Base-by-base conservation (phyloP, 2,113 vertebrate genomes). In the Perca flavescens region DNA sequence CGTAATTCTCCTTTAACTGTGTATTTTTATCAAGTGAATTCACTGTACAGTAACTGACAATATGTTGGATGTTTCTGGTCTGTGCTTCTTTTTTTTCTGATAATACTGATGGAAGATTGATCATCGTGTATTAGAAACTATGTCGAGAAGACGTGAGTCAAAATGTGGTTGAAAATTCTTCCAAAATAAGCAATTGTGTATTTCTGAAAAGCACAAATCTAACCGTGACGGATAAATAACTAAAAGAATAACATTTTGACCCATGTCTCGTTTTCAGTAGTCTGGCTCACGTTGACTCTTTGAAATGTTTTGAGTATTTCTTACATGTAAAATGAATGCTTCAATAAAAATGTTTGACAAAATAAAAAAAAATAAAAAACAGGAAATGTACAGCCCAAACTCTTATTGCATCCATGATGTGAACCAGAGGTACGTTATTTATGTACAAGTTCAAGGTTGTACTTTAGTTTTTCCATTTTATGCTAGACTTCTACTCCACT, bases 281-380 rank as follows among this genome's bases (percentile, higher is more conserved):
- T 89, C 68, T 74, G 85, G 49, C 71, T 84, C 61, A 70, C 70
- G 21, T 83, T 49, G 79, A 72, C 62, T 80, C 43, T 75, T 80
- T 85, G 11, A 79, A 28, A 73, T 79, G 79, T 89, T 84, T 79
- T 77, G 15, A 84, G 34, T n/a, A 74, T 84, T 90, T 87, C 65
- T 87, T 80, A 83, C 57, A 50, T 91, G 91, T 91, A 62, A 91
- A 89, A 78, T 77, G 80, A 88, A 92, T 87, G 86, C 77, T 83
- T 88, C 63, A 34, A 72, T 88, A 54, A 80, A 57, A 62, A 83
- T 80, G 60, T 88, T 84, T 79, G 72, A 79, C 66, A 79, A 76
- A 93, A 88, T 88, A 86, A 89, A 92, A 86, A 68, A 52, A 47
- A 10, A 3, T n/a, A n/a, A n/a, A n/a, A n/a, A n/a, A n/a, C n/a